These are phyloP conservation scores for Lipotes vexillifer DNA, from an alignment of 2,113 vertebrate genomes.

Conservation along the genomic window DNA sequence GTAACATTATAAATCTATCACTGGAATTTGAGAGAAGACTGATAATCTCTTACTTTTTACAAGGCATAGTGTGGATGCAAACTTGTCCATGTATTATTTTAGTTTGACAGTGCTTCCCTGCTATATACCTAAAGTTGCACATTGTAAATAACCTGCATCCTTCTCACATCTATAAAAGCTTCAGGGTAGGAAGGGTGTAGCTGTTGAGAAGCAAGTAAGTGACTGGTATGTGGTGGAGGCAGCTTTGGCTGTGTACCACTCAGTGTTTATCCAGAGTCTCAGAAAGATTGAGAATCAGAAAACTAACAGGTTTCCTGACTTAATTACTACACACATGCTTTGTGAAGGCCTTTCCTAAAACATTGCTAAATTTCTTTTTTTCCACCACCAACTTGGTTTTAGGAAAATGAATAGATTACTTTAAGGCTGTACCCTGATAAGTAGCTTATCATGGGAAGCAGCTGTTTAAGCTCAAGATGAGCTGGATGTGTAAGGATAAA, in stretches of 20 bases:
- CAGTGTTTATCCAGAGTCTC: background rate
- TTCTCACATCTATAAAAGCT: background rate
- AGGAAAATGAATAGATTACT: background rate
- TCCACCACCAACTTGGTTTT: background rate
- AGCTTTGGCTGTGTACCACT: background rate
- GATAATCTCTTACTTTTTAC: background rate
- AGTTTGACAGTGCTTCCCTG: background rate
- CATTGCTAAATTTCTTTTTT: background rate
- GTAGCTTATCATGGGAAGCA: background rate
- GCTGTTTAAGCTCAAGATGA: background rate
- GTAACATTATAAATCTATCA: background rate
- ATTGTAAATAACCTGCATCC: background rate
- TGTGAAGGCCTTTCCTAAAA: background rate
- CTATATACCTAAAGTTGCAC: background rate
- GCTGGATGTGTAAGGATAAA: background rate
- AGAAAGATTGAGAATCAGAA: background rate
- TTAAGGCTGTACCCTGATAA: constrained; percentile 4
- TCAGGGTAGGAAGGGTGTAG: background rate
- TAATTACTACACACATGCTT: background rate
- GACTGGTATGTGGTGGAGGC: background rate
- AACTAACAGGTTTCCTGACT: background rate
- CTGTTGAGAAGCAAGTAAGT: background rate
- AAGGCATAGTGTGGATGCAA: background rate
- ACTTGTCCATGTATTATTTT: background rate
- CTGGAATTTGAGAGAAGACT: background rate